Percentiles rank a stretch among this genome's conserved stretches.
phyloP scores from a whole-genome alignment of 2,113 vertebrate species.

The Hyla sarda region DNA sequence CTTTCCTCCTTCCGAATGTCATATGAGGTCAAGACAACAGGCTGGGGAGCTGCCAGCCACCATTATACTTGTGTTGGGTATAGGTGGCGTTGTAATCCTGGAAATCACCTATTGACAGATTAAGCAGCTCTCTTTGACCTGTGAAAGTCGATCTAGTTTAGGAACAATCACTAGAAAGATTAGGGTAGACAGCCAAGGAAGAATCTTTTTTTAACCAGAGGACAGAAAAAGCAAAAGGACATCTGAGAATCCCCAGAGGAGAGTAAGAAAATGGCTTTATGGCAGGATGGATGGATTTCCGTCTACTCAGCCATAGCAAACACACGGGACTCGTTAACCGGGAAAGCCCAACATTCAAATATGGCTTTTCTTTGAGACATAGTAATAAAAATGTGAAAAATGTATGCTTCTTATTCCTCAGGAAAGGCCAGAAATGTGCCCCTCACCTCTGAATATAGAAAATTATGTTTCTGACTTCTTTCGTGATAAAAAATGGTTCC shows the following conservation, averaged over 20 bases:
- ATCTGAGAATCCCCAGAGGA: slow-evolving; percentile 12
- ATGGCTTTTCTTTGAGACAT: too few species aligned
- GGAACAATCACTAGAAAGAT: slow-evolving; percentile 20
- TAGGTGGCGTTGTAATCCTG: slow-evolving; percentile 6
- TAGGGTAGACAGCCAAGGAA: background rate
- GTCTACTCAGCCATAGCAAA: background rate
- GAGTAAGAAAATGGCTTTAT: background rate
- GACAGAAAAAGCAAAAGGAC: background rate
- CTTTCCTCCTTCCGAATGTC: background rate
- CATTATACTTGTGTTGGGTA: background rate
- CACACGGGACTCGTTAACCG: background rate
- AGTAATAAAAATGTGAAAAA: too few species aligned
- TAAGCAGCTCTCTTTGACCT: background rate
- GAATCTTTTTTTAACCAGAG: background rate
- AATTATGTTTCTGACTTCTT: background rate
- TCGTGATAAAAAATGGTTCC: too few species aligned
- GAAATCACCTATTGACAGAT: background rate
- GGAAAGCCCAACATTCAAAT: background rate
- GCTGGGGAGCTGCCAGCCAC: background rate
- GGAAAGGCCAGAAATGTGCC: background rate
- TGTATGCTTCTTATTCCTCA: too few species aligned
- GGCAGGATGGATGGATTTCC: background rate
- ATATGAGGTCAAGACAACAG: background rate
- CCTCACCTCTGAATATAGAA: background rate
- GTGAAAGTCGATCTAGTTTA: slow-evolving; percentile 19